A percentile compares a stretch with the other conserved stretches of the same genome.
phyloP scores from a whole-genome alignment of 2,797 vertebrate genomes.

The Gymnoscopelus braueri region DNA sequence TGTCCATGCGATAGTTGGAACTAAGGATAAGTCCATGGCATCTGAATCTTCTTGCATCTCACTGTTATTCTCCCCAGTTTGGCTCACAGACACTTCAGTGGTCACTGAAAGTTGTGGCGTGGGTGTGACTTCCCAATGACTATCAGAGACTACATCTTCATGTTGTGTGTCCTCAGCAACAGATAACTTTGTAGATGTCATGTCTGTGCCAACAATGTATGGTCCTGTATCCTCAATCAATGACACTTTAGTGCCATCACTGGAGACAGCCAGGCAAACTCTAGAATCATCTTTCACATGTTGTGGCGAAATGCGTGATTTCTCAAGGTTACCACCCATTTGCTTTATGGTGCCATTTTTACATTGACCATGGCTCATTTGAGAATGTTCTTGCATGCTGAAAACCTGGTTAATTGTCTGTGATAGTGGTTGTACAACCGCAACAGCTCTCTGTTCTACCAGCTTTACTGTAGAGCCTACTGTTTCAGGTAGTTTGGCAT shows the following conservation, averaged over 20 bases:
- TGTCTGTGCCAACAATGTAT: not conserved
- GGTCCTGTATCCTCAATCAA: not conserved
- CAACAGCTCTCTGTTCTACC: slow-evolving; percentile 56
- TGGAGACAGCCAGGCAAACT: slow-evolving; percentile 1
- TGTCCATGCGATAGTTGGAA: slow-evolving; percentile 63
- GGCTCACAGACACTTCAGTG: slow-evolving; percentile 5
- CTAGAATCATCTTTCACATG: not conserved
- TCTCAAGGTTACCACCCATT: not conserved
- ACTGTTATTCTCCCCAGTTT: slow-evolving; percentile 6
- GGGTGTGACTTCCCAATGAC: not conserved
- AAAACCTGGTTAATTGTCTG: slow-evolving; percentile 26
- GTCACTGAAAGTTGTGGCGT: not conserved
- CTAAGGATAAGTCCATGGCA: not conserved
- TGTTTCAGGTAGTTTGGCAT: not conserved
- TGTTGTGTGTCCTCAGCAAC: not conserved
- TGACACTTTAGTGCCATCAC: not conserved
- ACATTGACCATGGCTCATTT: rapidly evolving
- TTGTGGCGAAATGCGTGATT: not conserved
- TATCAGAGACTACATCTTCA: not conserved
- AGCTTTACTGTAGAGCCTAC: not conserved
- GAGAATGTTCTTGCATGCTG: not conserved
- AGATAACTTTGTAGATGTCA: not conserved
- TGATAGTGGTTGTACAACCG: slow-evolving; percentile 73
- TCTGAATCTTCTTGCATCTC: not conserved
- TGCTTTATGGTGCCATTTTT: not conserved